Conservation (phyloP, 2,113 vertebrate species). For the Sorex fumeus region DNA sequence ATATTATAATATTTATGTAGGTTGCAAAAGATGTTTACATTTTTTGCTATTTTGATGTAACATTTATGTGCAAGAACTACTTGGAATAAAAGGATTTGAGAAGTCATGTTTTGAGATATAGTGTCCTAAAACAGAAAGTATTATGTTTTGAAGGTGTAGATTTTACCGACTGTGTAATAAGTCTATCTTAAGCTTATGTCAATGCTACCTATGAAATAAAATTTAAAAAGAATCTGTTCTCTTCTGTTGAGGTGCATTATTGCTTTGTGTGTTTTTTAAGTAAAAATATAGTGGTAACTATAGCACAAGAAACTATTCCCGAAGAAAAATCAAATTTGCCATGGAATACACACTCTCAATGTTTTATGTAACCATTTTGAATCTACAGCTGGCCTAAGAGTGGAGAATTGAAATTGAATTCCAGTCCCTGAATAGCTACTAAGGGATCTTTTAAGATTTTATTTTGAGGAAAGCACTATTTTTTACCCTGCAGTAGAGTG, state of each 20-base stretch:
- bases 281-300: constrained; percentile 66
- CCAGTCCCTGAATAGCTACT: constrained; percentile 70
- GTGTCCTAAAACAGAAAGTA: constrained; percentile 69
- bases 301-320: constrained; percentile 58
- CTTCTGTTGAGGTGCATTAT: constrained; percentile 65
- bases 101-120: constrained; percentile 81
- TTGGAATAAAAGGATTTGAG: constrained; percentile 77
- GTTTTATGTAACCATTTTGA: constrained; percentile 65
- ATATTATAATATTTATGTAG: constrained; percentile 82
- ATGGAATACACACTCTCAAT: constrained; percentile 39
- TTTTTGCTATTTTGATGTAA: constrained; percentile 80
- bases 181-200: constrained; percentile 77
- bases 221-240: constrained; percentile 67
- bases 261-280: constrained; percentile 73
- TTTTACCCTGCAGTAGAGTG: constrained; percentile 71
- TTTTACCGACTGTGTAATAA: constrained; percentile 69
- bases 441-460: constrained; percentile 80
- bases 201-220: constrained; percentile 86
- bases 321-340: constrained; percentile 70
- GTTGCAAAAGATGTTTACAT: constrained; percentile 82
- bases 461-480: constrained; percentile 73
- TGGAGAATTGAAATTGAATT: constrained; percentile 78
- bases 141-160: constrained; percentile 65
- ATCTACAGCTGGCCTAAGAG: constrained; percentile 76
- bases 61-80: constrained; percentile 87